Conservation (phyloP, 2,113 vertebrate genomes). For the Ochotona princeps region DNA sequence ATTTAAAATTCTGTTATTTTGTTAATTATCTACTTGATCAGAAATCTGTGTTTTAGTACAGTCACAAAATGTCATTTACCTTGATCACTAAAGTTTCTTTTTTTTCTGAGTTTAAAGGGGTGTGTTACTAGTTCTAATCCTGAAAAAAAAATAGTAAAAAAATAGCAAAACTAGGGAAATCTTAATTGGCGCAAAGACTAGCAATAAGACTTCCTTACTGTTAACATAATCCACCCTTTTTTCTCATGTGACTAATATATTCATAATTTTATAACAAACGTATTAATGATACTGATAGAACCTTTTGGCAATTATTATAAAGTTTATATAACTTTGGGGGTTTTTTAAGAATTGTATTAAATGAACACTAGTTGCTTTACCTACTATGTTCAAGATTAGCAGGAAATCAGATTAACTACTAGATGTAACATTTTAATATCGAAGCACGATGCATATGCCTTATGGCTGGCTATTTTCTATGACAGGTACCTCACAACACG, state of each 20-base stretch:
- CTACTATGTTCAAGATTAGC: background rate
- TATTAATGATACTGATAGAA: background rate
- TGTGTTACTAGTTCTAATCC: background rate
- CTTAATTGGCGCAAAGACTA: background rate
- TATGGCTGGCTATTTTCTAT: constrained; percentile 14
- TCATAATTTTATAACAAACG: background rate
- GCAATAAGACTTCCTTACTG: background rate
- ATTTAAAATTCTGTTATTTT: constrained; percentile 17
- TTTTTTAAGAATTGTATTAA: background rate
- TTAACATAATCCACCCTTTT: background rate
- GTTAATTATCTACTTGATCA: background rate
- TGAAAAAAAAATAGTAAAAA: background rate
- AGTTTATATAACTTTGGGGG: background rate
- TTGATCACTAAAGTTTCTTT: background rate
- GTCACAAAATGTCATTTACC: background rate
- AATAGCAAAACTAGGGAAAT: background rate
- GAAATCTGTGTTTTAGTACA: background rate
- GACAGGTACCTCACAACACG: background rate
- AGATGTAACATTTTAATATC: constrained; percentile 40
- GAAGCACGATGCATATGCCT: background rate
- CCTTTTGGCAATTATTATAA: constrained; percentile 13
- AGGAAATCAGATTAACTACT: constrained; percentile 56
- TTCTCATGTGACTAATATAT: background rate
- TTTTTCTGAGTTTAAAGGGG: background rate
- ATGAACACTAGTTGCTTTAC: constrained; percentile 20